Evolutionary conservation across 2,797 vertebrate genomes (phyloP), one percentile per base, ranked within the genome.

Genomic region (Smutsia temminckii): DNA sequence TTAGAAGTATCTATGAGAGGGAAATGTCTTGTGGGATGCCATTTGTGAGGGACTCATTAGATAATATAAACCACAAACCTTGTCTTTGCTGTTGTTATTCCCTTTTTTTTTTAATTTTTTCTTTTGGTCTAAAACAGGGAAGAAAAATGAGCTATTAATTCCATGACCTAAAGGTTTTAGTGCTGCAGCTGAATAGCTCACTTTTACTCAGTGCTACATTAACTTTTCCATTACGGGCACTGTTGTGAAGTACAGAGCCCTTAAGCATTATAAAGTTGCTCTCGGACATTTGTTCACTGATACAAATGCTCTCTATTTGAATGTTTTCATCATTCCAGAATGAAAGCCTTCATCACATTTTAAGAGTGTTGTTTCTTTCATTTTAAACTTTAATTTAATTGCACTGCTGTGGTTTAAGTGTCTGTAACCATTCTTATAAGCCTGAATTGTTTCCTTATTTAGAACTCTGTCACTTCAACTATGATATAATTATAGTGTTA

Each of bases 121-220:
- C 13, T 81, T 79, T 93, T 79, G 85, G 69, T 97, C 93, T 95
- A 93, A 64, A 95, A 94, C 88, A 90, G 97, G 95, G 97, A 97
- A 98, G 98, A 99, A 98, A 99, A 99, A 99, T 98, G 95, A 98
- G 98, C 98, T 98, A 98, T 98, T 99, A 98, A 99, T 98, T 98
- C 98, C 96, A 96, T 98, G 97, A 99, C 98, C 98, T 99, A 97
- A 98, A 98, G 98, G 98, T 98, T 98, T 98, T 98, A 98, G 98
- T 98, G 98, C 98, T 98, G 98, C 98, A 99, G 98, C 98, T 98
- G 98, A 99, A 98, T 98, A 98, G 97, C 98, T 98, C 98, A 98
- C 98, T 99, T 98, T 98, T 99, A 99, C 99, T 99, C 99, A 99
- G 98, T 99, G 99, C 99, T 98, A 99, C 99, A 99, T 99, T 99